A percentile compares a stretch with the other conserved stretches of the same genome.
These are phyloP conservation scores for Pseudochaenichthys georgianus DNA, from an alignment of 2,797 vertebrate genomes.

Conservation along the genomic window DNA sequence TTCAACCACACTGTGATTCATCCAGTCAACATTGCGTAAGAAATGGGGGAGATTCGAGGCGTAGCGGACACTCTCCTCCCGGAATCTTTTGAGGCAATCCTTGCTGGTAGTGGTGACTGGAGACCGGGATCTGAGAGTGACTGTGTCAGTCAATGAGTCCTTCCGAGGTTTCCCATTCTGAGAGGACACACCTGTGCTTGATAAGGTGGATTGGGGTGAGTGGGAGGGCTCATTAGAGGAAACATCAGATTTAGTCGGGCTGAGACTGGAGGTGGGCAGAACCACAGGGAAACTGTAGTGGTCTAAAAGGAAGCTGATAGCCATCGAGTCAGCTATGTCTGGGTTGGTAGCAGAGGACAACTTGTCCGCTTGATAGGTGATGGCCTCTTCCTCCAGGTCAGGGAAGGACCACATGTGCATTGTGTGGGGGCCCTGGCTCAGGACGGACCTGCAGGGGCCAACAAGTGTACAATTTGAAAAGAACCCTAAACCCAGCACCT, in stretches of 20 bases:
- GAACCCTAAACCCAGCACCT: too few relatives aligned
- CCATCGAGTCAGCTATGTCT: constrained; percentile 80
- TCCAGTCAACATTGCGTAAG: constrained; percentile 81
- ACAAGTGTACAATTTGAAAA: not conserved
- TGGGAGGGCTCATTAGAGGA: not conserved
- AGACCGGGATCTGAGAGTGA: constrained; percentile 21
- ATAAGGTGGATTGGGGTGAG: not conserved
- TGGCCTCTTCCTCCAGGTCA: constrained; percentile 75
- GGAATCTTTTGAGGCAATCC: constrained; percentile 66
- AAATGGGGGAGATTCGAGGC: constrained; percentile 81
- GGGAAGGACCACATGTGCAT: constrained; percentile 86
- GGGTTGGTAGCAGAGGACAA: constrained; percentile 85
- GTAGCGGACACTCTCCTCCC: constrained; percentile 77
- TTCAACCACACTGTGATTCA: constrained; percentile 74
- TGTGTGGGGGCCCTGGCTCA: constrained; percentile 83
- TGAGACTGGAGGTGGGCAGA: constrained; percentile 18
- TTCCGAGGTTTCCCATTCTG: not conserved
- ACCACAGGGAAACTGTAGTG: constrained; percentile 85
- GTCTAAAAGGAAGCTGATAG: constrained; percentile 85
- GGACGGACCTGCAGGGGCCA: constrained; percentile 70
- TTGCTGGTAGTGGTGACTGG: not conserved
- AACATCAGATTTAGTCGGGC: not conserved
- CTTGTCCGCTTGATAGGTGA: constrained; percentile 85
- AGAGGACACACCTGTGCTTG: constrained; percentile 1
- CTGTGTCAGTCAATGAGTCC: not conserved